phyloP scores from a whole-genome alignment of 2,888 invertebrate species.

The Mythimna impura region DNA sequence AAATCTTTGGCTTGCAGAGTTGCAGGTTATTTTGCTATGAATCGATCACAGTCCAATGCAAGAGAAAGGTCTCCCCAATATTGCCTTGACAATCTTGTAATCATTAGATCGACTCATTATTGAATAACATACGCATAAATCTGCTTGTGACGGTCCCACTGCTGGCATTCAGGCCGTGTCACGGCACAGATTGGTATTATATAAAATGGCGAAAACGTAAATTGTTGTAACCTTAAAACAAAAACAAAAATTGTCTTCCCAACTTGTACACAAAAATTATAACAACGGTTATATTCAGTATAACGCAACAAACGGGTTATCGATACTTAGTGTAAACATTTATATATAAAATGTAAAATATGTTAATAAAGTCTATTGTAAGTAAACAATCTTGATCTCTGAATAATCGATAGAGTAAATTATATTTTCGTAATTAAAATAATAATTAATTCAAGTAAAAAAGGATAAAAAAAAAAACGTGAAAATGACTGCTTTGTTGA shows the following conservation, averaged over 20 bases:
- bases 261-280: slow-evolving; percentile 62
- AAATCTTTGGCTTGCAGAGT: not conserved
- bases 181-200: not conserved
- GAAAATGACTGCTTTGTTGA: slow-evolving; percentile 80
- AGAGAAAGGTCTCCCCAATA: not conserved
- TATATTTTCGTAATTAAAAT: slow-evolving; percentile 86
- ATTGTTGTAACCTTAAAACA: slow-evolving; percentile 15
- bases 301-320: slow-evolving; percentile 76
- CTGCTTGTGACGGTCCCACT: not conserved
- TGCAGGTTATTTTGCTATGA: not conserved
- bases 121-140: not conserved
- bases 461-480: slow-evolving; percentile 67
- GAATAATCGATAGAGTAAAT: slow-evolving; percentile 83
- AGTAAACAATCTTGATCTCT: slow-evolving; percentile 84
- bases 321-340: slow-evolving; percentile 75
- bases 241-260: slow-evolving; percentile 59
- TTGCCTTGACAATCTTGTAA: not conserved
- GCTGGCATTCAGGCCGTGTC: not conserved
- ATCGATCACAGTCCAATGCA: not conserved
- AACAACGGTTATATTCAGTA: slow-evolving; percentile 67
- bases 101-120: not conserved
- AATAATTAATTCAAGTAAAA: slow-evolving; percentile 65
- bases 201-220: not conserved
- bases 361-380: slow-evolving; percentile 73
- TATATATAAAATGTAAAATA: slow-evolving; percentile 68